Base-by-base conservation (phyloP, 1,140 invertebrate genomes). In the Sarcophaga bullata region DNA sequence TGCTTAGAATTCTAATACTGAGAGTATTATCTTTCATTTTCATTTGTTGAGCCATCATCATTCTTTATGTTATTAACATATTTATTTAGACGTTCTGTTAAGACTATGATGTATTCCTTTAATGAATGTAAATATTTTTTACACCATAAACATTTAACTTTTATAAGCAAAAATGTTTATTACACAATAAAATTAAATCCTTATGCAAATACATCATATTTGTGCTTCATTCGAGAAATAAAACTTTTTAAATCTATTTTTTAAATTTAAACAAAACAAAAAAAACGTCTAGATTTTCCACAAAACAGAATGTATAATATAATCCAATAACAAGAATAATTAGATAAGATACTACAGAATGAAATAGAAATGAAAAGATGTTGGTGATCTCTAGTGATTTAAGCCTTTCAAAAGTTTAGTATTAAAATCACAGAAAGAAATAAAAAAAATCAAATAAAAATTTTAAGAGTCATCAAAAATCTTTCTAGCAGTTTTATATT, bases 51-150 rank as follows among this genome's bases (percentile, higher is more conserved):
- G 25, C 25, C 25, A 37, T 37, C n/a, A n/a, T 19, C 62, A 68
- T 68, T 19, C 17, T 25, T 68, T 17, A 68, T 25, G 19, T 19
- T 19, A 68, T 68, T 68, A 58, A 58, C 54, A 58, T 58, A 58
- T 58, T 58, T 58, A 58, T 58, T 4, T 58, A 58, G 6, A 68
- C 19, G 19, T 68, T 68, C 10, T 19, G n/a, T 68, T 68, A 9
- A 68, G 19, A 68, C 62, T 17, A 62, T 11, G 6, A 58, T 58
- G 13, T n/a, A 19, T 19, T 19, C 62, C 17, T 6, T 58, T n/a
- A 68, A 68, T 25, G 19, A 68, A 68, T 68, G 62, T 68, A 68
- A 68, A 68, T 68, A 68, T 68, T 68, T 68, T 25, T 68, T 68
- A 68, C 17, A 68, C n/a, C 17, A 68, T 68, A 19, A 68, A 68